Conservation (phyloP, 2,113 vertebrate genomes). For the Poicephalus meyeri region DNA sequence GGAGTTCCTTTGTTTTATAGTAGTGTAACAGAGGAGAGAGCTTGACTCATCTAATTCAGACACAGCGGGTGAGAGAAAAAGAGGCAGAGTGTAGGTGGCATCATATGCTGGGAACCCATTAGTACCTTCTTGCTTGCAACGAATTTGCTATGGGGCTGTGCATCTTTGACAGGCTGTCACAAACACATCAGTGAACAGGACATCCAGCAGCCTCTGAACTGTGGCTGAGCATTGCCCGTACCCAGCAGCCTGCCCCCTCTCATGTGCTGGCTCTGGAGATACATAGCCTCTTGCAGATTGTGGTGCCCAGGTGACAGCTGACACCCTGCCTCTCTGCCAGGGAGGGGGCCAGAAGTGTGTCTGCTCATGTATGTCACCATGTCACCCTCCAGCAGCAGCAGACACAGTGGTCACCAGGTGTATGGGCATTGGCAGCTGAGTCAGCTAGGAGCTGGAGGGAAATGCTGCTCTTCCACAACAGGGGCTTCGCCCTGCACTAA, state of each 20-base stretch:
- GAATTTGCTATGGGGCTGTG: background rate
- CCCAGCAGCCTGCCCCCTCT: background rate
- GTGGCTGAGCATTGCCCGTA: background rate
- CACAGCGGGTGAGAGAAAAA: background rate
- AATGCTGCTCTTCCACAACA: background rate
- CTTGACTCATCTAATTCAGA: background rate
- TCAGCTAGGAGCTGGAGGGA: background rate
- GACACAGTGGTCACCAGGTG: background rate
- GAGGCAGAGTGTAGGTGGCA: background rate
- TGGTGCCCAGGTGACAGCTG: background rate
- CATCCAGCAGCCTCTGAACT: background rate
- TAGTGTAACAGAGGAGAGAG: background rate
- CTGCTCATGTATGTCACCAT: background rate
- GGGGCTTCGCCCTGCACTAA: background rate
- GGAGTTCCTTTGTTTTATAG: conserved; percentile 19
- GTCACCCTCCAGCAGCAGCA: background rate
- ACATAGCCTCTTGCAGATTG: accelerated
- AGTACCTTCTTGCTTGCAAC: background rate
- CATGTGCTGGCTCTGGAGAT: background rate
- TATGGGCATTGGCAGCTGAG: background rate
- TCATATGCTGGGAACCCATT: background rate
- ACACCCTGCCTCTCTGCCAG: background rate
- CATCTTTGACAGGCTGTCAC: background rate
- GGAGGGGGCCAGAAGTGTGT: background rate
- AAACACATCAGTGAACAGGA: background rate